Conservation (phyloP, 1,140 invertebrate species). For the Trachelipus rathkii region DNA sequence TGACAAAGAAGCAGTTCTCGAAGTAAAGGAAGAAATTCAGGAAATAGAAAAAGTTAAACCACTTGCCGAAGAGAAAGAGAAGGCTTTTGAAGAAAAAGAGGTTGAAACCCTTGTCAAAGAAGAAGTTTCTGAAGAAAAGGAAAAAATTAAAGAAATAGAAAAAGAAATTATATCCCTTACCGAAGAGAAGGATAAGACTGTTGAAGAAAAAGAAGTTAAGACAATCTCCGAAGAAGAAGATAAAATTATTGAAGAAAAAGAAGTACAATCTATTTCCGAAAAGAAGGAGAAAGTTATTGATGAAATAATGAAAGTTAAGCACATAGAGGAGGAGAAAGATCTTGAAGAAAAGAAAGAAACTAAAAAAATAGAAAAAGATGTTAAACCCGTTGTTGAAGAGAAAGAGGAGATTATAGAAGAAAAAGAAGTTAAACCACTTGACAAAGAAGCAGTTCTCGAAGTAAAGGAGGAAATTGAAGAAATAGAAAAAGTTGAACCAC, state of each 20-base stretch:
- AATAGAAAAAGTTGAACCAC: background rate
- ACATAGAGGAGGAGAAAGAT: too few relatives aligned
- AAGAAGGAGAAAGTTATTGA: background rate
- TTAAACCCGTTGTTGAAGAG: background rate
- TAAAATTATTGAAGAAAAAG: background rate
- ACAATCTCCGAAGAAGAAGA: background rate
- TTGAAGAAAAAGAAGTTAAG: background rate
- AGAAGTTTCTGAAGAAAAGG: background rate
- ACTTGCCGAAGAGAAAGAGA: conserved; percentile 46
- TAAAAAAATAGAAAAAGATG: background rate
- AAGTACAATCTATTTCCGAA: background rate
- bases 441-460: background rate
- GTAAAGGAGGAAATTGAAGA: background rate
- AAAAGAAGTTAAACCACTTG: background rate
- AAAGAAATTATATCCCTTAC: conserved; percentile 45
- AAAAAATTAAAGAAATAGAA: too few relatives aligned
- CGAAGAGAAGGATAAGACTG: conserved; percentile 24
- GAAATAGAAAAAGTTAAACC: conserved; percentile 17
- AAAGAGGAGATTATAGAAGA: background rate
- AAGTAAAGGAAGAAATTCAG: background rate
- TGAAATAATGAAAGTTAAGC: too few relatives aligned
- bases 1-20: background rate
- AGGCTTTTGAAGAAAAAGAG: conserved; percentile 4
- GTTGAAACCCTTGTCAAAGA: background rate
- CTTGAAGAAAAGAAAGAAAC: background rate